phyloP scores from a whole-genome alignment of 2,797 vertebrate genomes.

The Zenarchopterus dispar region DNA sequence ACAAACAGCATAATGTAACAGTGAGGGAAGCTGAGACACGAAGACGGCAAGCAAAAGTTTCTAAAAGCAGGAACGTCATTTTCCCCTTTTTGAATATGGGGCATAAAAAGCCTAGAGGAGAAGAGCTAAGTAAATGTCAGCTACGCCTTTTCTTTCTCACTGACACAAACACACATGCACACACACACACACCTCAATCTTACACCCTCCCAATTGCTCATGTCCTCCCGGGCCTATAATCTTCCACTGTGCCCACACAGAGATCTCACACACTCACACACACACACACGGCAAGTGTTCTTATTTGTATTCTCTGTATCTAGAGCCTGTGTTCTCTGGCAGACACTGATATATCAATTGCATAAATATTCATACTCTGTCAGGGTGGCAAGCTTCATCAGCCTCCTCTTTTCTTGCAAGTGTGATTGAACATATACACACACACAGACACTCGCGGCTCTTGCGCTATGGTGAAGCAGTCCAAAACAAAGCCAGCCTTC shows the following conservation, averaged over 20 bases:
- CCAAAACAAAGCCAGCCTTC: slow-evolving; percentile 35
- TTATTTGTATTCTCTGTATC: slow-evolving; percentile 76
- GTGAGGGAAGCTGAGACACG: slow-evolving; percentile 19
- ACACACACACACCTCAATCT: slow-evolving; percentile 48
- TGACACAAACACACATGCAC: slow-evolving; percentile 27
- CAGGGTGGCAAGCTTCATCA: slow-evolving; percentile 54
- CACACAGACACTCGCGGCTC: not conserved
- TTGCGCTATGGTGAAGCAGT: slow-evolving; percentile 7
- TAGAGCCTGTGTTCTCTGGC: slow-evolving; percentile 60
- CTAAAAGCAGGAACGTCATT: slow-evolving; percentile 36
- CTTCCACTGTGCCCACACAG: slow-evolving; percentile 60
- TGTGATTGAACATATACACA: slow-evolving; percentile 3
- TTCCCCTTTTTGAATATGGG: slow-evolving; percentile 66
- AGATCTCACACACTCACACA: slow-evolving; percentile 42
- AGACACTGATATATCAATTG: slow-evolving; percentile 64
- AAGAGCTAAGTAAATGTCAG: slow-evolving; percentile 75
- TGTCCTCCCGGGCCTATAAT: slow-evolving; percentile 64
- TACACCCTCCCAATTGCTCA: slow-evolving; percentile 51
- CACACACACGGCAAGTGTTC: slow-evolving; percentile 43
- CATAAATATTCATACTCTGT: slow-evolving; percentile 75
- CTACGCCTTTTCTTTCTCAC: slow-evolving; percentile 48
- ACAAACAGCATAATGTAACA: slow-evolving; percentile 35
- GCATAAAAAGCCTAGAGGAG: slow-evolving; percentile 73
- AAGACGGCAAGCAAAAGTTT: slow-evolving; percentile 42
- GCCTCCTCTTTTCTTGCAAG: slow-evolving; percentile 25